These are phyloP conservation scores for Thecocarcelia acutangulata DNA, from an alignment of 2,888 invertebrate species.

Conservation along the genomic window DNA sequence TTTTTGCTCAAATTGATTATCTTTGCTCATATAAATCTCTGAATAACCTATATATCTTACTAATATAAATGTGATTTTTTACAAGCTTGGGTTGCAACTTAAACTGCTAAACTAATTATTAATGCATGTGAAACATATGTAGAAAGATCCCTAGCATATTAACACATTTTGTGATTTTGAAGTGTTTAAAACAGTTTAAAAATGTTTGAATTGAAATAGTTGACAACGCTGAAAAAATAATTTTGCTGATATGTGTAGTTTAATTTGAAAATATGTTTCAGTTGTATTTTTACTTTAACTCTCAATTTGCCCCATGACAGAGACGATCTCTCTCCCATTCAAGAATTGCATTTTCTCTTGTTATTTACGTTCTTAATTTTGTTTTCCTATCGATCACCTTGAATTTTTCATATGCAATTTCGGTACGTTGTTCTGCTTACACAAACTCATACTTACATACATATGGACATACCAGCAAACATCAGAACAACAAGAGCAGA, in stretches of 20 bases:
- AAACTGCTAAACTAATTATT: too few species aligned
- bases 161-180: too few species aligned
- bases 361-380: slow-evolving; percentile 5
- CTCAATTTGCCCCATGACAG: slow-evolving; percentile 4
- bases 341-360: slow-evolving; percentile 47
- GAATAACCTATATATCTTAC: too few species aligned
- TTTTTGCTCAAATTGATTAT: too few species aligned
- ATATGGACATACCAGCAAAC: background rate
- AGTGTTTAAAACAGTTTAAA: too few species aligned
- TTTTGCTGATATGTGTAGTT: slow-evolving; percentile 38
- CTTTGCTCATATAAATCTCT: too few species aligned
- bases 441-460: background rate
- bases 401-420: slow-evolving; percentile 57
- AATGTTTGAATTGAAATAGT: too few species aligned
- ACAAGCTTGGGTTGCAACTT: too few species aligned
- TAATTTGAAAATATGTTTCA: slow-evolving; percentile 6
- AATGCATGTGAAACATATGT: too few species aligned
- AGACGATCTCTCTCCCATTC: slow-evolving; percentile 40
- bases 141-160: too few species aligned
- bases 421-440: background rate
- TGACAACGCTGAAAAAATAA: background rate
- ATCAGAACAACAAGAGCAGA: slow-evolving; percentile 7
- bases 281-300: slow-evolving; percentile 26
- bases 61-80: too few species aligned
- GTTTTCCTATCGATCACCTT: slow-evolving; percentile 66